phyloP scores from a whole-genome alignment of 2,888 invertebrate species.

The Nycteola revayana region DNA sequence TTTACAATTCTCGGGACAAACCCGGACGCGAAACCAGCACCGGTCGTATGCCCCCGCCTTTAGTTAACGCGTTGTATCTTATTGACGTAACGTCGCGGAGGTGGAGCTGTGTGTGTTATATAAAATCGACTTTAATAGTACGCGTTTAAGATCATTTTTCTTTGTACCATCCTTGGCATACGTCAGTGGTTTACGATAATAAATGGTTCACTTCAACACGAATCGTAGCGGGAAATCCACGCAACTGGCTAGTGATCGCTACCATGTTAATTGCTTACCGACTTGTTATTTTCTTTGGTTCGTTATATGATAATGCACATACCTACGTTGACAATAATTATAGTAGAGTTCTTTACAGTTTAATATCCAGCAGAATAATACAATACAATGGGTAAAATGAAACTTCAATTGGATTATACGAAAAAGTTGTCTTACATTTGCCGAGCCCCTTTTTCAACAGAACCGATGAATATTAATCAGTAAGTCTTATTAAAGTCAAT shows the following conservation, averaged over 20 bases:
- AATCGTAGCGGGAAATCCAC: constrained; percentile 79
- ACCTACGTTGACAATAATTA: constrained; percentile 38
- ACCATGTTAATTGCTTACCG: constrained; percentile 66
- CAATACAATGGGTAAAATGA: too few relatives aligned
- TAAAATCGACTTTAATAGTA: constrained; percentile 61
- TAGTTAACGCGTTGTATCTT: constrained; percentile 75
- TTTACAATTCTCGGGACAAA: constrained; percentile 61
- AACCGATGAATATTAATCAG: too few relatives aligned
- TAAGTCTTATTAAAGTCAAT: too few relatives aligned
- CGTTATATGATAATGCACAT: constrained; percentile 37
- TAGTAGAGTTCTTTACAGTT: constrained; percentile 49
- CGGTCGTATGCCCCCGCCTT: constrained; percentile 67
- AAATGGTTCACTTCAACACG: constrained; percentile 77
- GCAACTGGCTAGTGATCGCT: constrained; percentile 74
- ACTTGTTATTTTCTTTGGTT: constrained; percentile 59
- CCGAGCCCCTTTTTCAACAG: too few relatives aligned
- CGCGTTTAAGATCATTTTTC: constrained; percentile 46
- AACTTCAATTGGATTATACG: too few relatives aligned
- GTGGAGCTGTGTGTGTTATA: constrained; percentile 51
- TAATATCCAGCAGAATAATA: constrained; percentile 19
- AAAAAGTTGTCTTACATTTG: too few relatives aligned
- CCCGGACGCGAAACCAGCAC: constrained; percentile 74
- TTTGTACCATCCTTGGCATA: constrained; percentile 44
- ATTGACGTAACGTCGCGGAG: constrained; percentile 77
- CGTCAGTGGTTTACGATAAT: constrained; percentile 74